Evolutionary conservation across 2,888 invertebrate species (phyloP).

Genomic region (Dynastes grantii): DNA sequence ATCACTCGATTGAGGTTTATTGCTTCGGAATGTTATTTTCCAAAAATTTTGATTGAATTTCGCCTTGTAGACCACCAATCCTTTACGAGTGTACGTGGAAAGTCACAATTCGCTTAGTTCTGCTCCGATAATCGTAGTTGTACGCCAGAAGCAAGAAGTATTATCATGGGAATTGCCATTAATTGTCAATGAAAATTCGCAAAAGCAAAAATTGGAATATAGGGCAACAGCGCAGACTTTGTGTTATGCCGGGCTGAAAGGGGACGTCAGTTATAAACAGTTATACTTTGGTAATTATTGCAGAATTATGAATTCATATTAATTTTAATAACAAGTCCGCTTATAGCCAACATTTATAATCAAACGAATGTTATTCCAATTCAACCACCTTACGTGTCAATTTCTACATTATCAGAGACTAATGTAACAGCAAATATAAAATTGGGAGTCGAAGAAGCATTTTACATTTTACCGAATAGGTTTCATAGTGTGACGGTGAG

Average conservation of each 20-base stretch:
- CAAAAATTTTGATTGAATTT: background rate
- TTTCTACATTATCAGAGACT: constrained; percentile 74
- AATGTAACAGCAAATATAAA: constrained; percentile 76
- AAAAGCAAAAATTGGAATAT: constrained; percentile 69
- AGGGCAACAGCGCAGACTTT: constrained; percentile 76
- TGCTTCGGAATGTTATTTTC: too few relatives aligned
- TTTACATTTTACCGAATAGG: constrained; percentile 71
- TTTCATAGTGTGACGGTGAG: constrained; percentile 71
- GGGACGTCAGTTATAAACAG: constrained; percentile 13
- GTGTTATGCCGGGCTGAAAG: constrained; percentile 72
- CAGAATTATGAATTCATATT: background rate
- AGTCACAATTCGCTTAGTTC: constrained; percentile 68
- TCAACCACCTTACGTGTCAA: constrained; percentile 63
- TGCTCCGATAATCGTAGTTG: constrained; percentile 82
- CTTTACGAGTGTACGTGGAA: constrained; percentile 40
- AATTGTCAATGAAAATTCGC: constrained; percentile 71
- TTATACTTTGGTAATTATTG: constrained; percentile 25
- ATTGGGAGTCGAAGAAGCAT: constrained; percentile 76
- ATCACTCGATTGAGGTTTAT: constrained; percentile 19
- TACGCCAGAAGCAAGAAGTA: constrained; percentile 82
- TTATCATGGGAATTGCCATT: constrained; percentile 87
- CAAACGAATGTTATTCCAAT: background rate
- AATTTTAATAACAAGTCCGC: background rate
- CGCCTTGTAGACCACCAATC: constrained; percentile 27
- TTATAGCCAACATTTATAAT: constrained; percentile 8